Percentiles rank a stretch among this genome's conserved stretches.
Evolutionary conservation across 2,797 vertebrate genomes (phyloP).

Genomic region (Babyrousa celebensis): DNA sequence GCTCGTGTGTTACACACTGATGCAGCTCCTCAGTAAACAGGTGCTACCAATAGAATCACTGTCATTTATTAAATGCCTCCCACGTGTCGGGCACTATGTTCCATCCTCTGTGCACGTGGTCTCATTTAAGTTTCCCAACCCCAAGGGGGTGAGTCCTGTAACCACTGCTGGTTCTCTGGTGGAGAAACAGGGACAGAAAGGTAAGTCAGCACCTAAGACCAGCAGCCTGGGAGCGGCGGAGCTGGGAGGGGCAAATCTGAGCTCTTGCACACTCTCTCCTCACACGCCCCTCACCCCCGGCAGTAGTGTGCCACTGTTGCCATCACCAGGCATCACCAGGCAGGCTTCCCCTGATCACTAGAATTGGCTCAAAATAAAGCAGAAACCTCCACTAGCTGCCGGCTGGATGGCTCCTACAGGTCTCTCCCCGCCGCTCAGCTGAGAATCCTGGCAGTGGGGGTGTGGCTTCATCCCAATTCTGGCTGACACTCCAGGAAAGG

Average conservation of each 20-base stretch:
- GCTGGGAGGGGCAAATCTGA: not conserved
- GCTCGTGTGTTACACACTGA: not conserved
- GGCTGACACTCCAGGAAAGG: not conserved
- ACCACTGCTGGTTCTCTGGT: not conserved
- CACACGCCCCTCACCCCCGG: not conserved
- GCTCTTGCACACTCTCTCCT: not conserved
- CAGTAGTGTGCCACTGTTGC: not conserved
- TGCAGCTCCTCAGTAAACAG: accelerated
- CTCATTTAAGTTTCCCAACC: not conserved
- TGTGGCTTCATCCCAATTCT: not conserved
- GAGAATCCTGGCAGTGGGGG: not conserved
- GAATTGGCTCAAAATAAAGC: not conserved
- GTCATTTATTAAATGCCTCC: not conserved
- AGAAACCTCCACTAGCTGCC: not conserved
- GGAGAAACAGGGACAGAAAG: not conserved
- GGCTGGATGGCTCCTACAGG: too few relatives aligned
- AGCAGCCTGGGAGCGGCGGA: not conserved
- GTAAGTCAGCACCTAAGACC: not conserved
- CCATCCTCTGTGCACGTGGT: not conserved
- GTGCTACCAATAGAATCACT: not conserved
- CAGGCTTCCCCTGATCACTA: accelerated
- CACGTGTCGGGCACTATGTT: not conserved
- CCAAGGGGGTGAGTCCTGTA: not conserved
- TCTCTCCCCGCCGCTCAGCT: not conserved
- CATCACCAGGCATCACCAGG: too few relatives aligned